These are phyloP conservation scores for Operophtera brumata DNA, from an alignment of 2,888 invertebrate species.

Conservation along the genomic window DNA sequence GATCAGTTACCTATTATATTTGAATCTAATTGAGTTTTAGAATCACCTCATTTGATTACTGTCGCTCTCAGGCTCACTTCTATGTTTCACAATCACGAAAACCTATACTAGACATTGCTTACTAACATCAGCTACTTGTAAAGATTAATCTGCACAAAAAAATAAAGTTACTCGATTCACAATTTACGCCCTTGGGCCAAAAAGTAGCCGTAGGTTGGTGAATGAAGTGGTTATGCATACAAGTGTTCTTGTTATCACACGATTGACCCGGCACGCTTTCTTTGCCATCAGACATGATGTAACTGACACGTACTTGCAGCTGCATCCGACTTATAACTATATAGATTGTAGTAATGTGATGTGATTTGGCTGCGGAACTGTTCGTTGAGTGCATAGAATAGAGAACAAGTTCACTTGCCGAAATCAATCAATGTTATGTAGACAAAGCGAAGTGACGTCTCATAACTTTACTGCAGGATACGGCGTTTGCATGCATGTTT, in stretches of 20 bases:
- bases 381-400: constrained; percentile 2
- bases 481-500: no score
- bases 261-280: constrained; percentile 47
- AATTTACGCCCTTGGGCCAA: not conserved
- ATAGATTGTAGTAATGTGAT: constrained; percentile 7
- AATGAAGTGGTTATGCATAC: constrained; percentile 30
- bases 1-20: no score
- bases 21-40: no score
- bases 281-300: constrained; percentile 37
- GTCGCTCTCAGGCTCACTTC: no score
- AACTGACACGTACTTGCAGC: constrained; percentile 19
- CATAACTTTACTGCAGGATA: no score
- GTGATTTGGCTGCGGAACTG: constrained; percentile 3
- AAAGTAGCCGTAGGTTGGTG: not conserved
- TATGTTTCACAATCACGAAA: no score
- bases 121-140: no score
- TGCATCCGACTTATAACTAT: constrained; percentile 1
- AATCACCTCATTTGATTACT: no score
- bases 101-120: no score
- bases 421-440: constrained; percentile 1
- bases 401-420: not conserved
- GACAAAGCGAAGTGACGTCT: no score
- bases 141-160: no score
- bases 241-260: constrained; percentile 40
- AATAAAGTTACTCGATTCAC: no score